Evolutionary conservation across 2,113 vertebrate species (phyloP).

Genomic region (Ophiodon elongatus): DNA sequence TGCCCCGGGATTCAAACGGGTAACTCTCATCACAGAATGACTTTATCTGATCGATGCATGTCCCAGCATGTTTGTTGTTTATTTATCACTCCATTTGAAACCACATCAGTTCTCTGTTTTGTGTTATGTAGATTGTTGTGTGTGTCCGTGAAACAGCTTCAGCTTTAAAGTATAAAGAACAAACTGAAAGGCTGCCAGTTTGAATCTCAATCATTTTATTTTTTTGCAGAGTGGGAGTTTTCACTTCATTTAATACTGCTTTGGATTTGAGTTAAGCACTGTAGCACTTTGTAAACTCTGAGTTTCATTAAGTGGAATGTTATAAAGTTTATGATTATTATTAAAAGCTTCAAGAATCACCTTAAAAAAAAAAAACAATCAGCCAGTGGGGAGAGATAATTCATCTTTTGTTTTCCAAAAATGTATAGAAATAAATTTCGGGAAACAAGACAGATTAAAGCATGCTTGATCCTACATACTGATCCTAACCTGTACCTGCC

Average conservation of each 20-base stretch:
- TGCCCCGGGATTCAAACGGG: background rate
- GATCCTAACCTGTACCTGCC: no score
- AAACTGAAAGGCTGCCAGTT: slow-evolving; percentile 24
- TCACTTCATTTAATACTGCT: slow-evolving; percentile 45
- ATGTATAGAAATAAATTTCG: no score
- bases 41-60: slow-evolving; percentile 16
- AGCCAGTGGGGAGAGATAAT: background rate
- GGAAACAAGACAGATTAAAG: no score
- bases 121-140: background rate
- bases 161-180: slow-evolving; percentile 33
- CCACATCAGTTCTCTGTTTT: slow-evolving; percentile 20
- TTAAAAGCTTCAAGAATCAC: background rate
- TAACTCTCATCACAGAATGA: background rate
- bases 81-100: background rate
- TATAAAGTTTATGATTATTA: background rate
- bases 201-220: background rate
- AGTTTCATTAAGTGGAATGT: background rate
- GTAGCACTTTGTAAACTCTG: slow-evolving; percentile 35
- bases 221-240: slow-evolving; percentile 2
- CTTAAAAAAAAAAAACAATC: background rate
- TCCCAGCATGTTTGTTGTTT: background rate
- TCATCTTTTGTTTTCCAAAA: no score
- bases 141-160: background rate
- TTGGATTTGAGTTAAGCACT: slow-evolving; percentile 15
- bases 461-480: no score